phyloP scores from a whole-genome alignment of 1,140 invertebrate genomes.

The Polypedilum pembai region DNA sequence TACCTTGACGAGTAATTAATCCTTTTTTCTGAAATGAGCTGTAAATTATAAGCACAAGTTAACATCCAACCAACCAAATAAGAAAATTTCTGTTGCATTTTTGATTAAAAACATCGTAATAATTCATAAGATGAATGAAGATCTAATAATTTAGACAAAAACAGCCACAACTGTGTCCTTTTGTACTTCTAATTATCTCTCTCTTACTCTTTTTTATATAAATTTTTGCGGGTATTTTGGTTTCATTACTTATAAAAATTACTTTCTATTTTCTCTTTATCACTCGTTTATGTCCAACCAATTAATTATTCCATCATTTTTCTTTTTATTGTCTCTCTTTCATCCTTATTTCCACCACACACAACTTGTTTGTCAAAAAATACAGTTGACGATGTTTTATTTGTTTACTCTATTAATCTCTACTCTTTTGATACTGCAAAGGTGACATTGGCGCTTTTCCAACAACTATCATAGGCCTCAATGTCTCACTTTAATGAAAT shows the following conservation, averaged over 20 bases:
- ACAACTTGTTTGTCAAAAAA: conserved; percentile 2
- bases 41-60: conserved; percentile 13
- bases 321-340: not conserved
- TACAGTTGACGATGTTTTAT: conserved; percentile 12
- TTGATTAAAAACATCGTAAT: not conserved
- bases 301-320: not conserved
- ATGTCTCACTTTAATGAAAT: too few relatives aligned
- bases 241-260: not conserved
- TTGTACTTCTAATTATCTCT: too few relatives aligned
- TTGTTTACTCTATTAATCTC: not conserved
- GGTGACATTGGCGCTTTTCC: not conserved
- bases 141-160: not conserved
- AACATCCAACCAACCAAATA: not conserved
- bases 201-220: too few relatives aligned
- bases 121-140: not conserved
- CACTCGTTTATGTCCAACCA: not conserved
- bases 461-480: too few relatives aligned
- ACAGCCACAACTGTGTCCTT: not conserved
- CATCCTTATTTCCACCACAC: not conserved
- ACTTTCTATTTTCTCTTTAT: not conserved
- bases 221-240: not conserved
- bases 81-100: not conserved
- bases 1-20: too few relatives aligned
- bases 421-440: not conserved
- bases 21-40: not conserved